Percentiles rank a stretch among this genome's conserved stretches.
Evolutionary conservation across 2,113 vertebrate species (phyloP).

Genomic region (Thunnus thynnus): DNA sequence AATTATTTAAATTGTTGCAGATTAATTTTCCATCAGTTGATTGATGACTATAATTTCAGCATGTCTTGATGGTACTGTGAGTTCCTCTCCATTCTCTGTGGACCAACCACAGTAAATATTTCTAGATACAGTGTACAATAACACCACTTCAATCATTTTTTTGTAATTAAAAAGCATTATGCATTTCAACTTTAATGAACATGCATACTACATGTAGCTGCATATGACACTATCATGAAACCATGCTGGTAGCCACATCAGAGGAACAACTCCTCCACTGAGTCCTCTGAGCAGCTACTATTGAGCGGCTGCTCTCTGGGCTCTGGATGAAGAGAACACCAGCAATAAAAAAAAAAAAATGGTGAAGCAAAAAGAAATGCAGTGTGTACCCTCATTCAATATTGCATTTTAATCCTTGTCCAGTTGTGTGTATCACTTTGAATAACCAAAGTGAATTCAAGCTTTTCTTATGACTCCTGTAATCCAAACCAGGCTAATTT

Average conservation of each 20-base stretch:
- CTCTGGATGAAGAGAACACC: not conserved
- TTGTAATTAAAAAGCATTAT: not conserved
- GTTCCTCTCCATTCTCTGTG: no score
- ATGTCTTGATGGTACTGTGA: no score
- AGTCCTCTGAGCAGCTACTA: not conserved
- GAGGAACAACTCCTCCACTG: not conserved
- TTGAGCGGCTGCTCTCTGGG: not conserved
- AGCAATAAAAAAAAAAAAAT: not conserved
- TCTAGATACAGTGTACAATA: not conserved
- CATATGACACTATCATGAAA: not conserved
- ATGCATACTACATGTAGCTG: not conserved
- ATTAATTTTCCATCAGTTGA: no score
- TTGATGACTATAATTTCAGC: no score
- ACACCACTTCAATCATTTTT: no score
- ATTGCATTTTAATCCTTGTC: conserved; percentile 22
- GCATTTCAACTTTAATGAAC: not conserved
- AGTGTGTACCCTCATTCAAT: conserved; percentile 3
- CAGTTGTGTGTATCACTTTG: conserved; percentile 18
- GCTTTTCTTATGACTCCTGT: conserved; percentile 18
- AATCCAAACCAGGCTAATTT: conserved; percentile 34
- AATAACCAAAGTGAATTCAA: conserved; percentile 7
- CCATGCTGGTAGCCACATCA: no score
- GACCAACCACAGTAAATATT: not conserved
- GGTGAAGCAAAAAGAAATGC: not conserved
- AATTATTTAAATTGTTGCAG: no score